Conservation (phyloP, 2,113 vertebrate genomes). For the Cyanoramphus novaezelandiae region DNA sequence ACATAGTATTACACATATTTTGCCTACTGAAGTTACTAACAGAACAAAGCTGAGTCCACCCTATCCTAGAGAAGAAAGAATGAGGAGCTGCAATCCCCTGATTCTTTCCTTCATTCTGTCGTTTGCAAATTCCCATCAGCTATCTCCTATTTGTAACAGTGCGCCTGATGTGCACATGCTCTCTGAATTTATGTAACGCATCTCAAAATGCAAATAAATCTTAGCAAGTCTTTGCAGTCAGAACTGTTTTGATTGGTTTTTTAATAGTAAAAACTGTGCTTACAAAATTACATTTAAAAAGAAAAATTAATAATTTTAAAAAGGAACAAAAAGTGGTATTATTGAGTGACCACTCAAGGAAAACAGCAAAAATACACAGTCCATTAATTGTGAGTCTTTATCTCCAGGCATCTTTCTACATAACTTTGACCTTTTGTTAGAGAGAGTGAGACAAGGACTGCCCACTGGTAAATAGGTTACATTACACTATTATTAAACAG, state of each 20-base stretch:
- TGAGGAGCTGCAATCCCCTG: not conserved
- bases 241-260: not conserved
- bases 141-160: not conserved
- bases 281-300: not conserved
- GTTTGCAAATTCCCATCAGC: not conserved
- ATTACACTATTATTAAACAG: not conserved
- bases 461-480: not conserved
- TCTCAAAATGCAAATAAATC: not conserved
- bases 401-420: not conserved
- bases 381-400: not conserved
- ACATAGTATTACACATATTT: not conserved
- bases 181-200: not conserved
- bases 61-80: not conserved
- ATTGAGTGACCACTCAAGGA: not conserved
- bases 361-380: not conserved
- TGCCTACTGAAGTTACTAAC: not conserved
- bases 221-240: not conserved
- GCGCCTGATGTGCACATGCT: not conserved
- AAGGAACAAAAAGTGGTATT: not conserved
- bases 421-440: conserved; percentile 31
- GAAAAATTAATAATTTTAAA: not conserved
- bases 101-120: not conserved
- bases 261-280: not conserved
- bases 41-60: not conserved
- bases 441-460: not conserved